phyloP scores from a whole-genome alignment of 2,797 vertebrate genomes.

The Sebastes iracundus region DNA sequence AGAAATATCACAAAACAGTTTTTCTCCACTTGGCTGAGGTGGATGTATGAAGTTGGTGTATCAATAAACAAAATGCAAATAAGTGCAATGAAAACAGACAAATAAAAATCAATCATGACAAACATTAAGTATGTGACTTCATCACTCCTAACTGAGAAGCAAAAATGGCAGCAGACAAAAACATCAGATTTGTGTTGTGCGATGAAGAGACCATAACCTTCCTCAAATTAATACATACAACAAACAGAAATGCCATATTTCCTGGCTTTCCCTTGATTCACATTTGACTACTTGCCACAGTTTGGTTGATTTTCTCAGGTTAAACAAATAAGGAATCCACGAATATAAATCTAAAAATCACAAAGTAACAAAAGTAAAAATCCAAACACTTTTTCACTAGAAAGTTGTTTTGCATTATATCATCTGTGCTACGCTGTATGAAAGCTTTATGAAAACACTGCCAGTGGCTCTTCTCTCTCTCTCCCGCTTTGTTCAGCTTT shows the following conservation, averaged over 20 bases:
- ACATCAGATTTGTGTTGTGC: background rate
- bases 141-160: rapidly evolving
- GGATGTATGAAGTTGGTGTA: background rate
- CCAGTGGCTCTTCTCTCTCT: constrained; percentile 50
- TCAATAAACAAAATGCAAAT: background rate
- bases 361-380: background rate
- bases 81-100: background rate
- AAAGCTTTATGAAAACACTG: constrained; percentile 45
- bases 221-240: background rate
- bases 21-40: background rate
- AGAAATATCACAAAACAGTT: background rate
- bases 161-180: too few species aligned
- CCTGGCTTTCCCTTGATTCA: background rate
- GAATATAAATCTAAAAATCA: background rate
- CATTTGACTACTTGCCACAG: background rate
- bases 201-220: background rate
- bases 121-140: background rate
- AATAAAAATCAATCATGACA: background rate
- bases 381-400: background rate
- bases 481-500: constrained; percentile 58
- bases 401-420: constrained; percentile 20
- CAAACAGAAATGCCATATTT: background rate
- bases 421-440: constrained; percentile 11
- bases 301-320: background rate
- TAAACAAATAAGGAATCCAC: background rate